Evolutionary conservation across 2,888 invertebrate genomes (phyloP).

Genomic region (Cerceris ruficornis): DNA sequence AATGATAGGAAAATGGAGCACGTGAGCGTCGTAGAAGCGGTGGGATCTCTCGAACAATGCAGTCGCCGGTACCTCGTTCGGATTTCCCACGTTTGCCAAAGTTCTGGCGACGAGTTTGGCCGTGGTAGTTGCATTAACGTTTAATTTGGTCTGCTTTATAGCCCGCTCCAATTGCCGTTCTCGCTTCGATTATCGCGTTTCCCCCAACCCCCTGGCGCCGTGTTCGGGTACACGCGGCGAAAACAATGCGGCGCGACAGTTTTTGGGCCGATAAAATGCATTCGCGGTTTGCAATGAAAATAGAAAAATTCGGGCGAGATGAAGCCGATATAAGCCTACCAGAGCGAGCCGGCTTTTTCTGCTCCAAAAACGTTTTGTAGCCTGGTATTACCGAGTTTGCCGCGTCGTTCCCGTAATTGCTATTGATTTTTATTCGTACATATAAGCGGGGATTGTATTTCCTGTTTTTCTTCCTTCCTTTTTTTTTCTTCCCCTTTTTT

Average conservation of each 20-base stretch:
- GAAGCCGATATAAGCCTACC: constrained; percentile 28
- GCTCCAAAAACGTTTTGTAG: constrained; percentile 14
- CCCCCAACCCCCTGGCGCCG: background rate
- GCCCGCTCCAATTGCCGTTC: constrained; percentile 35
- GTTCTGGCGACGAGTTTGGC: constrained; percentile 7
- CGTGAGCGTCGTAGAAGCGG: background rate
- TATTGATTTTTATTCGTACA: constrained; percentile 35
- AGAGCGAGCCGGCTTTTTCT: constrained; percentile 4
- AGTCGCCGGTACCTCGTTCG: background rate
- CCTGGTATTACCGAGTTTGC: constrained; percentile 14
- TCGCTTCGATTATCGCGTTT: constrained; percentile 44
- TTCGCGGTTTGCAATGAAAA: constrained; percentile 21
- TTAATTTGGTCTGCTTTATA: constrained; percentile 39
- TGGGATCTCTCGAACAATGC: constrained; percentile 8
- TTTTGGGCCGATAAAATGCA: constrained; percentile 41
- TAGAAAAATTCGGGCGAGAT: constrained; percentile 39
- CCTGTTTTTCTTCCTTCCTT: background rate
- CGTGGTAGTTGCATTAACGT: constrained; percentile 36
- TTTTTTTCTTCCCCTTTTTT: constrained; percentile 19
- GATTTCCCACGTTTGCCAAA: constrained; percentile 20
- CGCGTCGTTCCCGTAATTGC: constrained; percentile 31
- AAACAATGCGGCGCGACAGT: constrained; percentile 28
- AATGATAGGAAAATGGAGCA: background rate
- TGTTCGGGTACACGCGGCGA: background rate
- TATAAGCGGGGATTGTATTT: background rate